phyloP scores from a whole-genome alignment of 2,113 vertebrate genomes.

The Bufo bufo region DNA sequence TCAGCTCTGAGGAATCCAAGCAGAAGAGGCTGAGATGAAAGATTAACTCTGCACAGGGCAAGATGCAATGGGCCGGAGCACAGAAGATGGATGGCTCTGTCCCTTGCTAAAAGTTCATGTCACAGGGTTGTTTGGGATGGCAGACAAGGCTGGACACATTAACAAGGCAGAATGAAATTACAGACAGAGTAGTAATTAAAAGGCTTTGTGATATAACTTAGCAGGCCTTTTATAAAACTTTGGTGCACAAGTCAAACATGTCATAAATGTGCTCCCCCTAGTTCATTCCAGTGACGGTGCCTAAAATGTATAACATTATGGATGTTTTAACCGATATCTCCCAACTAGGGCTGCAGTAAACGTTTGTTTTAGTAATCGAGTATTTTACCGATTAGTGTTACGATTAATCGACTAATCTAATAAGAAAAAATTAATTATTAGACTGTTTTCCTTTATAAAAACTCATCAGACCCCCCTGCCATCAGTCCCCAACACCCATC shows the following conservation, averaged over 20 bases:
- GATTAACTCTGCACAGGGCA: background rate
- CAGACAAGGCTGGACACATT: background rate
- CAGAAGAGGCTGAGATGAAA: background rate
- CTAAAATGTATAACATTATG: no score
- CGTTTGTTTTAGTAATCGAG: no score
- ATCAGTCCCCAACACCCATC: no score
- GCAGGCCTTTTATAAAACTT: background rate
- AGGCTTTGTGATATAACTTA: background rate
- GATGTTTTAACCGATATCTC: no score
- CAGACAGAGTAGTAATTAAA: background rate
- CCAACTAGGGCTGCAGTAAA: no score
- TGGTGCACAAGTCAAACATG: background rate
- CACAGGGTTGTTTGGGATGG: background rate
- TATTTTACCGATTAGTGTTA: no score
- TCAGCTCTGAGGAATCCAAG: constrained; percentile 30
- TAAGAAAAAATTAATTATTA: no score
- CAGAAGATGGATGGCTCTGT: background rate
- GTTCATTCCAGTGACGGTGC: no score
- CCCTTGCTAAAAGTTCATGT: background rate
- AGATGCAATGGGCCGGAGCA: background rate
- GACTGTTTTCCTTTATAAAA: no score
- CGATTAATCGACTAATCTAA: no score
- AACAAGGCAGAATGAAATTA: background rate
- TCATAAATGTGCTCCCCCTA: background rate
- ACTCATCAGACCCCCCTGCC: no score